Conservation (phyloP, 2,797 vertebrate genomes). For the Crypturellus tataupa region DNA sequence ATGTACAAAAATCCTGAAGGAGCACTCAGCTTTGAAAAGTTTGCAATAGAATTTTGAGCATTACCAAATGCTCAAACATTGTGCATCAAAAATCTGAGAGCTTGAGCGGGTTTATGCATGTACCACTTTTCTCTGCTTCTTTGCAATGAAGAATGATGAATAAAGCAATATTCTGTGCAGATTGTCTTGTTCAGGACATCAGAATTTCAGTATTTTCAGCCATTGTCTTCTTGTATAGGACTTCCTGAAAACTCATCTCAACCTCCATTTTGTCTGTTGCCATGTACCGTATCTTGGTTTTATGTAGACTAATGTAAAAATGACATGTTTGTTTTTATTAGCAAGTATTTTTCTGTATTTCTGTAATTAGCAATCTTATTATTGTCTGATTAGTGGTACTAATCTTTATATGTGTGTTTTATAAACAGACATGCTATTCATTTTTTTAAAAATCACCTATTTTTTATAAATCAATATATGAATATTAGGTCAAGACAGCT, state of each 20-base stretch:
- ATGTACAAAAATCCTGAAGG: neutral
- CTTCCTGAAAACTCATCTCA: neutral
- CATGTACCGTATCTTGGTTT: neutral
- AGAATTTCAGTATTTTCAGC: neutral
- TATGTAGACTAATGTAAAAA: neutral
- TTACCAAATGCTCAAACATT: neutral
- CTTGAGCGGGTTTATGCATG: accelerated
- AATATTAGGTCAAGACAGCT: neutral
- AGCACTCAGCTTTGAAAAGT: neutral
- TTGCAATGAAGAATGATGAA: too few species aligned
- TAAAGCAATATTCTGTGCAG: accelerated
- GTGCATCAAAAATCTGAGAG: neutral
- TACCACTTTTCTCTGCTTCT: neutral
- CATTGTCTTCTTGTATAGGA: neutral
- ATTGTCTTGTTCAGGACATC: neutral
- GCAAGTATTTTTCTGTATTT: neutral
- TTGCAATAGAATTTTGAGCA: neutral
- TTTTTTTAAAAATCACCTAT: accelerated
- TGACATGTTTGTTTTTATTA: neutral
- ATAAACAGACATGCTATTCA: neutral
- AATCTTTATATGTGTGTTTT: neutral
- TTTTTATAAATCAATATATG: neutral
- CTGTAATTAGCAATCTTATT: neutral
- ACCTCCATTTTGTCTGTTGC: neutral
- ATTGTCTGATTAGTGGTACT: neutral